phyloP scores from a whole-genome alignment of 2,888 invertebrate species.

The Chrysopilus asiliformis region DNA sequence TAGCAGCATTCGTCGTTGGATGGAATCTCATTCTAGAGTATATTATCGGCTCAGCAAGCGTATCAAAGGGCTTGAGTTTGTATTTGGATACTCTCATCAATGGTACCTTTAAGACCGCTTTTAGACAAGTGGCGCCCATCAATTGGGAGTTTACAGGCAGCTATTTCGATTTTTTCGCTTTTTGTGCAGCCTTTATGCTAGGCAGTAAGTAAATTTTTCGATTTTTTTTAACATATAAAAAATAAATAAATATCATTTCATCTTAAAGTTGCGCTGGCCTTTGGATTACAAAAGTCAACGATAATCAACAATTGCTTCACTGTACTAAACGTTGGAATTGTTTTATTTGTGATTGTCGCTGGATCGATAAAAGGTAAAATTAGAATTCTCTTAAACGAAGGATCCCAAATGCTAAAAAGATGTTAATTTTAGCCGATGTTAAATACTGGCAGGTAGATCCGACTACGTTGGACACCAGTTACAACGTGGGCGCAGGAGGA shows the following conservation, averaged over 20 bases:
- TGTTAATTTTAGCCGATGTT: slow-evolving; percentile 37
- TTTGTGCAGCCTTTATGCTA: slow-evolving; percentile 48
- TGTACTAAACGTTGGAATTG: slow-evolving; percentile 53
- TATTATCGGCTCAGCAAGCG: slow-evolving; percentile 62
- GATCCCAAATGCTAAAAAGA: background rate
- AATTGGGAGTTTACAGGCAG: slow-evolving; percentile 43
- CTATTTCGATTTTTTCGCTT: slow-evolving; percentile 64
- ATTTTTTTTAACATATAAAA: slow-evolving; percentile 1
- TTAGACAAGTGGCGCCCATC: slow-evolving; percentile 47
- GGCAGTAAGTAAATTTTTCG: slow-evolving; percentile 41
- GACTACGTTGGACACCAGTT: slow-evolving; percentile 10
- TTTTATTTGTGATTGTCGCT: slow-evolving; percentile 57
- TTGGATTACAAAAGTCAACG: slow-evolving; percentile 70
- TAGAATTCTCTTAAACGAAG: no score
- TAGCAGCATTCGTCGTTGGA: slow-evolving; percentile 75
- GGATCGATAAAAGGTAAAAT: slow-evolving; percentile 54
- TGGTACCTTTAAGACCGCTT: slow-evolving; percentile 48
- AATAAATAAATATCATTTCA: background rate
- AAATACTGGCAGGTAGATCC: slow-evolving; percentile 42
- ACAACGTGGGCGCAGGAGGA: slow-evolving; percentile 55
- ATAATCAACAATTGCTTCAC: slow-evolving; percentile 68
- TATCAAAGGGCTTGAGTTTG: slow-evolving; percentile 60
- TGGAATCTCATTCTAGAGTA: slow-evolving; percentile 85
- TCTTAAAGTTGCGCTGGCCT: slow-evolving; percentile 46
- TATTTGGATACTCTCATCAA: slow-evolving; percentile 56